phyloP scores from a whole-genome alignment of 2,888 invertebrate species.

The Rambutsinella grinnellia region DNA sequence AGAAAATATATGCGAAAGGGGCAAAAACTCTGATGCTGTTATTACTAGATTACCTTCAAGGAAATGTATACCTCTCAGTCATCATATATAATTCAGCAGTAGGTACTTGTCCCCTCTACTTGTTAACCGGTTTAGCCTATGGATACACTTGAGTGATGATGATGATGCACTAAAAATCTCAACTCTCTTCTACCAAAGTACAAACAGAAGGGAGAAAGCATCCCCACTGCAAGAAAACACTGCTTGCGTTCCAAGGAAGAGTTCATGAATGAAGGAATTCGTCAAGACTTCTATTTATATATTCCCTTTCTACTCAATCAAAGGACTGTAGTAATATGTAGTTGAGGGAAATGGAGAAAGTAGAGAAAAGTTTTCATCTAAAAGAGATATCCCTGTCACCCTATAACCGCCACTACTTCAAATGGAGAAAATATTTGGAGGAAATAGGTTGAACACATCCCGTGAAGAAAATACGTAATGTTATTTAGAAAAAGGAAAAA shows the following conservation, averaged over 20 bases:
- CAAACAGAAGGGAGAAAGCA: neutral
- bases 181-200: constrained; percentile 8
- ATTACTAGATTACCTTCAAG: constrained; percentile 29
- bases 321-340: neutral
- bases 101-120: neutral
- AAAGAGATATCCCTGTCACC: neutral
- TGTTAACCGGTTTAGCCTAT: constrained; percentile 18
- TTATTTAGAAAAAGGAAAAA: neutral
- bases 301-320: constrained; percentile 37
- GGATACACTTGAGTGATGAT: constrained; percentile 11
- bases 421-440: neutral
- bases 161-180: neutral
- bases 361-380: too few species aligned
- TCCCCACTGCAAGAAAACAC: neutral
- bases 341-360: neutral
- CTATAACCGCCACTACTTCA: neutral
- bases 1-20: neutral
- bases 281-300: constrained; percentile 32
- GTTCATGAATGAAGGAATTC: constrained; percentile 45
- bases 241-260: neutral
- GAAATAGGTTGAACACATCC: neutral
- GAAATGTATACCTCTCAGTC: neutral
- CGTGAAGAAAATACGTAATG: neutral
- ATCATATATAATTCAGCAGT: neutral
- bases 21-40: constrained; percentile 26